These are phyloP conservation scores for Ceryle rudis DNA, from an alignment of 2,797 vertebrate genomes.

Conservation along the genomic window DNA sequence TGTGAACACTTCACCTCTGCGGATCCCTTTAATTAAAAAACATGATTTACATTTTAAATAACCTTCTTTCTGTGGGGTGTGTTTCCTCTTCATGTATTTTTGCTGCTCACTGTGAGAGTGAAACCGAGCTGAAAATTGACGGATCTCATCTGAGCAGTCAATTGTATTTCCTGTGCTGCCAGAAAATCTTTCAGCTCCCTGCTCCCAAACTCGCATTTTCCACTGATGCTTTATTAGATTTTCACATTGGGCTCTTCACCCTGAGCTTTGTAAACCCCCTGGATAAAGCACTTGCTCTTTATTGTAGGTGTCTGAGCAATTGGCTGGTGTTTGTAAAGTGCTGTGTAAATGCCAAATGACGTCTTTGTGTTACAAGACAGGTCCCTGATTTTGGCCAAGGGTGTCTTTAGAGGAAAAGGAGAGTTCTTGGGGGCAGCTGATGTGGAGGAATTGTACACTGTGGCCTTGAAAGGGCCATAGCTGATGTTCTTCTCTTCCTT, in stretches of 20 bases:
- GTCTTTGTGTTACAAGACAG: neutral
- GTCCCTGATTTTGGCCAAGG: neutral
- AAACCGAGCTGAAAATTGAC: neutral
- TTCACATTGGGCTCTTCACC: neutral
- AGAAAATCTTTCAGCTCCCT: neutral
- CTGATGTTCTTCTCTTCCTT: fast-evolving
- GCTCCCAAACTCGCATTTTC: neutral
- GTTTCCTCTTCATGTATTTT: fast-evolving
- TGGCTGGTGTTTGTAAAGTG: fast-evolving
- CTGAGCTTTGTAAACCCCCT: neutral
- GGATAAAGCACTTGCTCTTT: fast-evolving
- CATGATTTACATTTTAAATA: fast-evolving
- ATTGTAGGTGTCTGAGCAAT: fast-evolving
- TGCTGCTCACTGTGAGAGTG: fast-evolving
- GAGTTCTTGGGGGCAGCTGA: neutral
- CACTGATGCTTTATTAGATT: fast-evolving
- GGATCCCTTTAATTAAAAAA: neutral
- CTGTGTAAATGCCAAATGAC: fast-evolving
- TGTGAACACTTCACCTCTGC: fast-evolving
- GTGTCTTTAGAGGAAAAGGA: neutral
- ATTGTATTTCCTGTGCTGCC: neutral
- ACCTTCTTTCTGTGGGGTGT: neutral
- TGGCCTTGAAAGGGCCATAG: neutral
- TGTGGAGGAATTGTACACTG: fast-evolving
- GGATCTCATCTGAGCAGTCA: neutral